These are phyloP conservation scores for Oscheius sp. DNA, from an alignment of 2,888 invertebrate genomes.

Conservation along the genomic window DNA sequence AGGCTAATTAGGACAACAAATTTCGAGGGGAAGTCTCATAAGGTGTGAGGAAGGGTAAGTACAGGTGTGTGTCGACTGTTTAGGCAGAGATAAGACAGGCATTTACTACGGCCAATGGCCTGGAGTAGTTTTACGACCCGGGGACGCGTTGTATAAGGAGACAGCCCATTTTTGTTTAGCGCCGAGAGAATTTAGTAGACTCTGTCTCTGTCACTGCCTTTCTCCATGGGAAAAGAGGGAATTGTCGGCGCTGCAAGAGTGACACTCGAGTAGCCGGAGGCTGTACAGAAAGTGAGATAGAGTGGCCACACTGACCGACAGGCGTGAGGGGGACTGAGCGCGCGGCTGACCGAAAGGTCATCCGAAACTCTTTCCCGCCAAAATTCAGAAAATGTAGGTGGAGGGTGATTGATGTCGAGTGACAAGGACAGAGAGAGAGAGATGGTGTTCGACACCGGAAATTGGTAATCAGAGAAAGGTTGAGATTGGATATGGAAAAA, in stretches of 20 bases:
- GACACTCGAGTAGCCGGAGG: neutral
- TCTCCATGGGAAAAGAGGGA: too few species aligned
- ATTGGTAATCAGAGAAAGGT: conserved; percentile 10
- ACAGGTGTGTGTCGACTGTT: neutral
- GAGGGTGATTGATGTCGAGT: conserved; percentile 37
- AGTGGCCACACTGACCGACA: conserved; percentile 6
- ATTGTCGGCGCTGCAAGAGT: conserved; percentile 1
- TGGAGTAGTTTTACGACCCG: neutral
- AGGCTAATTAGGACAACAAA: conserved; percentile 9
- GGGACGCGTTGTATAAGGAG: neutral
- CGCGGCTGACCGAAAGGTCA: conserved; percentile 12
- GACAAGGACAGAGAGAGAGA: conserved; percentile 3
- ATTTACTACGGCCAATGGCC: neutral
- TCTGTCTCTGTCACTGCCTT: too few species aligned
- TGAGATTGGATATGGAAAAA: neutral
- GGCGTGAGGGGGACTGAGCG: conserved; percentile 10
- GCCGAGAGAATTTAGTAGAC: neutral
- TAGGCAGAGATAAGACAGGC: conserved; percentile 1
- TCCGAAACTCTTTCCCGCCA: neutral
- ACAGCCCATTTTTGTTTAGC: too few species aligned
- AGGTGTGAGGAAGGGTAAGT: neutral
- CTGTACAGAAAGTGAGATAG: conserved; percentile 14
- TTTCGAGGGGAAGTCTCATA: neutral
- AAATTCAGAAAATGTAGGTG: conserved; percentile 10
- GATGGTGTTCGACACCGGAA: conserved; percentile 5